A percentile compares a stretch with the other conserved stretches of the same genome.
These are phyloP conservation scores for Ochropleura plecta DNA, from an alignment of 2,888 invertebrate species.

Conservation along the genomic window DNA sequence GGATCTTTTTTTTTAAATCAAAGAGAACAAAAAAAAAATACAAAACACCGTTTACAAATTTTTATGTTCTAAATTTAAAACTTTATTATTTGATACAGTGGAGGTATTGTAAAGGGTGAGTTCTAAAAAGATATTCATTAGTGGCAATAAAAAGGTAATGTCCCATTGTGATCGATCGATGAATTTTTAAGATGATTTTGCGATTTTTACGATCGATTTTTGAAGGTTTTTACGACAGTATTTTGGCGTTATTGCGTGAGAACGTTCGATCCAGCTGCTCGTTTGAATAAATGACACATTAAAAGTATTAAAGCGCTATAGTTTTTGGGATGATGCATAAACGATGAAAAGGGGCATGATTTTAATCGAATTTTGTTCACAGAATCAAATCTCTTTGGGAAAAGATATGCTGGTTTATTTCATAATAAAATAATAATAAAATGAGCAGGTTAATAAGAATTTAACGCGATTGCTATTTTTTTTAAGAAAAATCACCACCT, in stretches of 20 bases:
- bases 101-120: conserved; percentile 73
- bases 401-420: not conserved
- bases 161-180: conserved; percentile 85
- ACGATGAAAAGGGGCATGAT: conserved; percentile 17
- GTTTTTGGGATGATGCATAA: conserved; percentile 41
- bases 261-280: conserved; percentile 76
- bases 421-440: not conserved
- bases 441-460: too few species aligned
- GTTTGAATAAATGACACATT: conserved; percentile 57
- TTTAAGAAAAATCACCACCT: too few species aligned
- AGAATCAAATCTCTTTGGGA: not conserved
- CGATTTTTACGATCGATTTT: conserved; percentile 87
- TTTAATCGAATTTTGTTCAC: conserved; percentile 9
- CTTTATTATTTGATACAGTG: conserved; percentile 87
- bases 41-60: conserved; percentile 86
- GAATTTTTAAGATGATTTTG: conserved; percentile 87
- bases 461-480: too few species aligned
- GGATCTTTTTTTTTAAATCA: conserved; percentile 74
- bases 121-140: conserved; percentile 85
- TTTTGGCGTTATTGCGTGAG: conserved; percentile 83
- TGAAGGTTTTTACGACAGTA: conserved; percentile 79
- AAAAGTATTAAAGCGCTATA: conserved; percentile 42
- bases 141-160: conserved; percentile 88
- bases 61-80: conserved; percentile 84
- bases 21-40: conserved; percentile 69